Base-by-base conservation (phyloP, 2,888 invertebrate species). In the Leptinotarsa rubiginosa region DNA sequence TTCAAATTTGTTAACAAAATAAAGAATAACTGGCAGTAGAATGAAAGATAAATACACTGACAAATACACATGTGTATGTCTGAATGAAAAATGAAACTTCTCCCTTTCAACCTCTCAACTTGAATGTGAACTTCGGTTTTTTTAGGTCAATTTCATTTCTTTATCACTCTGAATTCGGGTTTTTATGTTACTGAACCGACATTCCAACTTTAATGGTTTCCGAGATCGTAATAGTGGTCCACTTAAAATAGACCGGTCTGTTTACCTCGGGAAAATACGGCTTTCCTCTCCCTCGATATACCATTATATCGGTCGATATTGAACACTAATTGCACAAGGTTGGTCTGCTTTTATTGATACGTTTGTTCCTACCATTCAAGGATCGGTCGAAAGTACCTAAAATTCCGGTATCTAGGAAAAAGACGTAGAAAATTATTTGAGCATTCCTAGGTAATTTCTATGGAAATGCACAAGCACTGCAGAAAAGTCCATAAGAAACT, bases 261-360 rank as follows among this genome's bases (percentile, higher is more conserved):
- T 56, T 56, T 56, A 56, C 56, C 56, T 56, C 56, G 22, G 56
- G 56, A 56, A 56, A 56, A 56, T 56, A 56, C 56, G 56, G 56
- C 56, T 56, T 56, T 56, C 22, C 56, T 56, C 56, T 56, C 56
- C 15, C 56, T 56, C 20, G 18, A 56, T 56, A 56, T 20, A 56
- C 56, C 20, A 56, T 22, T 56, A 22, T 22, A 56, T 56, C 22
- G 56, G 56, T 56, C 12, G 56, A 56, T 56, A 56, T 15, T 2
- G 56, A 56, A 20, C 22, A 22, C 22, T 56, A 56, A 22, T 56
- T 56, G 15, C 22, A 56, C 22, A 56, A 56, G 56, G 56, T 56
- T 22, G 56, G 56, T 12, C 20, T 22, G 20, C 22, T 25, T 56
- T 56, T 22, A 22, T 56, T 56, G 18, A 22, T 13, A 22, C 56